Evolutionary conservation across 1,140 invertebrate species (phyloP), one percentile per base, ranked within the genome.

Genomic region (Apis laboriosa): DNA sequence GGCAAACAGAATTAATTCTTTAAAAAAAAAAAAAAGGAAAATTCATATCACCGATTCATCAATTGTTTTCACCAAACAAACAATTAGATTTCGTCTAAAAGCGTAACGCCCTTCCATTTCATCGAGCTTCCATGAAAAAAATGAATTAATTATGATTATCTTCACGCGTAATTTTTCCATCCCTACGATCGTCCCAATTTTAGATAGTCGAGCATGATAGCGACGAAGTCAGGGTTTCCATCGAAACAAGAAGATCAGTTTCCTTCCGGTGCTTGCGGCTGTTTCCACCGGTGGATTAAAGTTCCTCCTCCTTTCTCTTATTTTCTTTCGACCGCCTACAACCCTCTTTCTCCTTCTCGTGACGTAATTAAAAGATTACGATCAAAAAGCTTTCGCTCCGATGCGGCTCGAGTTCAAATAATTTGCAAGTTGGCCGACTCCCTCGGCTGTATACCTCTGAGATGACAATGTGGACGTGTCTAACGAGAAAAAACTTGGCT

Each of bases 301-400:
- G 17, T 43, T 56, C 17, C 21, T 21, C 28, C 34, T 49, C 21
- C 19, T n/a, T 53, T 13, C 15, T 28, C 15, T 28, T 55, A 17
- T 2, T 7, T 49, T 43, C 28, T 61, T 68, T 77, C 34, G 34
- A 43, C 34, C 34, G 34, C 34, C 24, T 53, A 53, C 24, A 28
- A 7, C 21, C 17, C 3, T 28, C 56, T 17, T 19, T 43, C 24
- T 61, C 51, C 19, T 15, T 61, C 60, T 60, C 55, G 19, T n/a
- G 55, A 21, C 56, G 67, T 79, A 87, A 88, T 87, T 87, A 88
- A 87, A 88, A 79, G 78, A 88, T 85, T 85, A 82, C 75, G 64
- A 85, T 88, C 71, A 55, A 24, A 84, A 87, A 87, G 70, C 83
- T 73, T 53, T 56, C 63, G 43, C n/a, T 24, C 17, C 61, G 73